phyloP scores from a whole-genome alignment of 2,888 invertebrate genomes.

The Tenthredo distinguenda region DNA sequence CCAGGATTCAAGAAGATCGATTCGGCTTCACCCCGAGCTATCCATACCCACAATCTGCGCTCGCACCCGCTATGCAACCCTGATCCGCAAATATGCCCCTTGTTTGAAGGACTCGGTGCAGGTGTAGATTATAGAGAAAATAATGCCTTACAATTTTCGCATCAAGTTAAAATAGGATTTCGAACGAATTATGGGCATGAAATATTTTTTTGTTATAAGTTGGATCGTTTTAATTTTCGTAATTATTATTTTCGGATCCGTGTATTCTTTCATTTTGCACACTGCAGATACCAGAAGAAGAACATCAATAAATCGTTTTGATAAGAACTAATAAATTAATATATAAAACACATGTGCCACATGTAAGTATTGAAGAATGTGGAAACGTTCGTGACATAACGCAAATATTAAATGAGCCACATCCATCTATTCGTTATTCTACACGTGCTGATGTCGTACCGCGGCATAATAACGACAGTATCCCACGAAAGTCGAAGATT shows the following conservation, averaged over 20 bases:
- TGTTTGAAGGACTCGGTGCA: slow-evolving; percentile 43
- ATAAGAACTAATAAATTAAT: background rate
- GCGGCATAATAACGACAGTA: background rate
- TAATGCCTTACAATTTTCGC: background rate
- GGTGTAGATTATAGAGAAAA: background rate
- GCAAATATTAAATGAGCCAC: background rate
- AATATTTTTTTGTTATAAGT: background rate
- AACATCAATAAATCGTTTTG: background rate
- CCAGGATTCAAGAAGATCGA: slow-evolving; percentile 36
- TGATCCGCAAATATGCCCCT: slow-evolving; percentile 49
- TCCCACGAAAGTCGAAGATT: background rate
- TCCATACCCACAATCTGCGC: background rate
- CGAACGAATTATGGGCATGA: background rate
- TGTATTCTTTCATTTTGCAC: background rate
- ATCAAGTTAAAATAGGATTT: background rate
- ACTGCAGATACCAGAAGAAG: background rate
- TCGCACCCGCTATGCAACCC: slow-evolving; percentile 41
- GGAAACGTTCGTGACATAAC: too few species aligned
- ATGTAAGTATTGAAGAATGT: too few species aligned
- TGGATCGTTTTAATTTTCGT: background rate
- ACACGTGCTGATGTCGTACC: background rate
- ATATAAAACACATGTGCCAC: background rate
- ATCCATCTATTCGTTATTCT: background rate
- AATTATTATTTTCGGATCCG: background rate
- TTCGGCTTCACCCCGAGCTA: slow-evolving; percentile 3